Conservation (phyloP, 2,888 invertebrate species). For the Agapetus fuscipes region DNA sequence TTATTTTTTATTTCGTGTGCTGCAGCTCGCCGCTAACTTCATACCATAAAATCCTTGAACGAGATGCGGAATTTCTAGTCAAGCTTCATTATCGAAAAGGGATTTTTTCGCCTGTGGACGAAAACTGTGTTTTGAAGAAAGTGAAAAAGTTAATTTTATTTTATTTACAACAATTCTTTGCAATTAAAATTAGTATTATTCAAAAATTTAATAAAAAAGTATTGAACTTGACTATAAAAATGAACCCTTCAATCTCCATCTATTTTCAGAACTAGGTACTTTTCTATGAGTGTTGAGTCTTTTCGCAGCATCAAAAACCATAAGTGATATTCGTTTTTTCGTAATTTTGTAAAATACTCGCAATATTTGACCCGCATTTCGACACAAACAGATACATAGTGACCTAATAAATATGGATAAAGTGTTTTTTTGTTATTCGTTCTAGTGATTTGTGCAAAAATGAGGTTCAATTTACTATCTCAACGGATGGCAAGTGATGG, state of each 20-base stretch:
- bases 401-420: constrained; percentile 39
- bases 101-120: background rate
- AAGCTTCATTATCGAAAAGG: background rate
- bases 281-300: constrained; percentile 47
- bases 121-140: too few relatives aligned
- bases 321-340: constrained; percentile 55
- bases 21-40: too few relatives aligned
- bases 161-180: background rate
- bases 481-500: constrained; percentile 50
- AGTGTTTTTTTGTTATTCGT: constrained; percentile 41
- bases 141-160: too few relatives aligned
- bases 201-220: constrained; percentile 18
- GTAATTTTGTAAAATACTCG: constrained; percentile 39
- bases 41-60: constrained; percentile 6
- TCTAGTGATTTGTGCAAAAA: constrained; percentile 45
- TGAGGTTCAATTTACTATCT: constrained; percentile 45
- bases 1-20: too few relatives aligned
- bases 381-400: constrained; percentile 36
- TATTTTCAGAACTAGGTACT: constrained; percentile 65
- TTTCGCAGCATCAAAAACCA: constrained; percentile 49
- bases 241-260: constrained; percentile 55
- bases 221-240: constrained; percentile 28
- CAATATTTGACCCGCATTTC: constrained; percentile 41
- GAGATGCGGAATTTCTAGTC: constrained; percentile 9
- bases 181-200: background rate